These are phyloP conservation scores for Brassicogethes aeneus DNA, from an alignment of 2,888 invertebrate species.

Conservation along the genomic window DNA sequence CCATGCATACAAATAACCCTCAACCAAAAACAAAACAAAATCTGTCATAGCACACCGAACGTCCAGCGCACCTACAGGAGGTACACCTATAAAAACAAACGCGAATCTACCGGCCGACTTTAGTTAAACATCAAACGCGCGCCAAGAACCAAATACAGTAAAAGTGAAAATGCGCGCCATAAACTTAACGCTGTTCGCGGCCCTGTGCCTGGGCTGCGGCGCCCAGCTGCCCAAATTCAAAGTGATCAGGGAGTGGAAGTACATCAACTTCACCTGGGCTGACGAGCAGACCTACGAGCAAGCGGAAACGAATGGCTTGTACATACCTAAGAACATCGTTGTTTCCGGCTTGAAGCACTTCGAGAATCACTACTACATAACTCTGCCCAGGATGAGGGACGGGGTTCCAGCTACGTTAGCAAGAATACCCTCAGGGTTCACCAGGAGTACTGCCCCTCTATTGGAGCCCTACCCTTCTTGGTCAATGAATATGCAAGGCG, in stretches of 20 bases:
- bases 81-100: too few relatives aligned
- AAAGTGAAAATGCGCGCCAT: too few relatives aligned
- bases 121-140: too few relatives aligned
- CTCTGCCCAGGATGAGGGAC: slow-evolving; percentile 58
- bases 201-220: too few relatives aligned
- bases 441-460: slow-evolving; percentile 46
- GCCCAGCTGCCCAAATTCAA: slow-evolving; percentile 42
- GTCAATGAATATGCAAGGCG: slow-evolving; percentile 56
- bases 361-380: slow-evolving; percentile 57
- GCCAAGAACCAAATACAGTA: too few relatives aligned
- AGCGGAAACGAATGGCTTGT: slow-evolving; percentile 49
- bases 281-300: slow-evolving; percentile 46
- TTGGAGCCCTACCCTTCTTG: slow-evolving; percentile 64
- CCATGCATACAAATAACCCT: too few relatives aligned
- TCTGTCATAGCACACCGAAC: too few relatives aligned
- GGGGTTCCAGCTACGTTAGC: slow-evolving; percentile 65
- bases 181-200: neutral
- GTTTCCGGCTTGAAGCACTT: slow-evolving; percentile 60
- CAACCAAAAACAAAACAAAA: too few relatives aligned
- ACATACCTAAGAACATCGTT: slow-evolving; percentile 58
- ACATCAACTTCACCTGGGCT: slow-evolving; percentile 60
- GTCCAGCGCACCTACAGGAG: too few relatives aligned
- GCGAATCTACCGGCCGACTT: too few relatives aligned
- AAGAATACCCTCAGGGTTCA: slow-evolving; percentile 44
- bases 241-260: slow-evolving; percentile 66